These are phyloP conservation scores for Puma concolor DNA, from an alignment of 2,113 vertebrate genomes.

Conservation along the genomic window DNA sequence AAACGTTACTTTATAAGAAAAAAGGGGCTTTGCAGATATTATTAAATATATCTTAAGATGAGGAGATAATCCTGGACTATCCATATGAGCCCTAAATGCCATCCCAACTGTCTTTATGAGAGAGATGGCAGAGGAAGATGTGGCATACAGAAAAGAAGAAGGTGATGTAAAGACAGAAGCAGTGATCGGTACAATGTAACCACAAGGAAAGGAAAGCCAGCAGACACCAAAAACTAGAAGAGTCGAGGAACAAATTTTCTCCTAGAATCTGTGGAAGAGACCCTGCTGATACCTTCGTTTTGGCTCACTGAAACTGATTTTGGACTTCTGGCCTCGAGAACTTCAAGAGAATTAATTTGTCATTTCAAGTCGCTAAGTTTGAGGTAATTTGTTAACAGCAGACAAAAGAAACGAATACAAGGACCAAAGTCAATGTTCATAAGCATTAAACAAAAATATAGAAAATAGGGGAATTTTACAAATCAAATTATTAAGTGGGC, in stretches of 20 bases:
- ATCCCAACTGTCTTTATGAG: not conserved
- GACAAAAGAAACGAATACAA: not conserved
- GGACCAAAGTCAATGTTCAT: not conserved
- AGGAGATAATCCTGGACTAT: not conserved
- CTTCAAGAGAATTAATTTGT: not conserved
- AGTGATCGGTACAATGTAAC: not conserved
- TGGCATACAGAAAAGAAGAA: not conserved
- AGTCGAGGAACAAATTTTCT: not conserved
- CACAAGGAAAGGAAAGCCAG: slow-evolving; percentile 8
- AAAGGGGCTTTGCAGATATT: not conserved
- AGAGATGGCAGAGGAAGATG: not conserved
- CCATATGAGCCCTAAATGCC: not conserved
- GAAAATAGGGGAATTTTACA: not conserved
- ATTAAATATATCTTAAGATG: not conserved
- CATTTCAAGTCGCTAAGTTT: not conserved
- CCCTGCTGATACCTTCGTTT: not conserved
- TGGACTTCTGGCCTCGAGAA: not conserved
- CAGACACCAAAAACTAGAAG: not conserved
- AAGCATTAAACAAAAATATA: slow-evolving; percentile 41
- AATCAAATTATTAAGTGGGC: not conserved
- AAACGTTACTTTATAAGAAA: not conserved
- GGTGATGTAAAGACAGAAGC: not conserved
- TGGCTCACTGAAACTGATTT: not conserved
- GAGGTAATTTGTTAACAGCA: not conserved
- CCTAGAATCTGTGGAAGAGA: not conserved